Base-by-base conservation (phyloP, 53 echinoderm and acorn worm species). In the Holothuria leucospilota region DNA sequence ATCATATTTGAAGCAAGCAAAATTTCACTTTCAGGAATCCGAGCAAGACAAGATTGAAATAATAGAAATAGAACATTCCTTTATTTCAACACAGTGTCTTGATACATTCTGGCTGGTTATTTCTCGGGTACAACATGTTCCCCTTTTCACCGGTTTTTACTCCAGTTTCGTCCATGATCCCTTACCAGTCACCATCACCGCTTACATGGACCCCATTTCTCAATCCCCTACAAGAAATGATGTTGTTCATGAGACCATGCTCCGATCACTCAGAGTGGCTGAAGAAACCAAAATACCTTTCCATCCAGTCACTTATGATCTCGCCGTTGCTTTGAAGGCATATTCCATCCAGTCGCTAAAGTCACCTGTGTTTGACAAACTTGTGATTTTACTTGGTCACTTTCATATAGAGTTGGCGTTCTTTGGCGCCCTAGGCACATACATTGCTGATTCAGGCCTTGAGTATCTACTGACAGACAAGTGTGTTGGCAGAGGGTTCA, bases 241-340 rank as follows among this genome's bases (percentile, higher is more conserved):
- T 65, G 88, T 93, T 49, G 88, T 93, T 10, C 81, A 56, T n/a
- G 94, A 93, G 46, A 93, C 91, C 2, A 85, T 93, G 88, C 21
- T 51, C 18, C 87, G 85, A 15, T 86, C 86, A 21, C 4, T 86
- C 62, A 86, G 59, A 34, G 86, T 86, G 15, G 85, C 70, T 27
- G 85, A 69, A 14, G 85, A 71, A 68, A 29, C 69, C 23, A 71
- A 71, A n/a, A 41, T 69, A 28, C 7, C 34, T 8, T 69, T 39
- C 40, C 69, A 69, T 69, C 41, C 70, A 40, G 69, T 85, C 41
- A 85, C 85, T 15, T 74, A 74, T 86, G 86, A 86, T 72, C 73
- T 86, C 29, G 86, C 86, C 9, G 86, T 86, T 24, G 72, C 71
- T 11, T 72, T 72, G 13, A 86, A 86, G 70, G 85, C 85, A n/a